Percentiles rank a stretch among this genome's conserved stretches.
Conservation (phyloP, 2,888 invertebrate genomes). For the Buathra laborator region DNA sequence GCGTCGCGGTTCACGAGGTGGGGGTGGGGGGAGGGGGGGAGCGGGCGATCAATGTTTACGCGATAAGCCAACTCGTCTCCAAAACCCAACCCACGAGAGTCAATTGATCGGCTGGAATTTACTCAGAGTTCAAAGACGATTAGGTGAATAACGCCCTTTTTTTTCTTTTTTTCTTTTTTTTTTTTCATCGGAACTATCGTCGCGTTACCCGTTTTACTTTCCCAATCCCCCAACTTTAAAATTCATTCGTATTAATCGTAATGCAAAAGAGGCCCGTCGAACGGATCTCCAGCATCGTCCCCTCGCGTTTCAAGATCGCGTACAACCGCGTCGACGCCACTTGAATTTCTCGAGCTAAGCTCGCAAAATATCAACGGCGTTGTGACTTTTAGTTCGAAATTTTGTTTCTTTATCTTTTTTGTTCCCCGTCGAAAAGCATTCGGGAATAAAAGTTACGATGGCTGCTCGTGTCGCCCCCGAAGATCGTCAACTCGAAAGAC, state of each 20-base stretch:
- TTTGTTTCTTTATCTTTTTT: not conserved
- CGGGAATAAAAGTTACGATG: slow-evolving; percentile 20
- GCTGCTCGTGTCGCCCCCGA: slow-evolving; percentile 24
- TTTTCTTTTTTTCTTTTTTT: not conserved
- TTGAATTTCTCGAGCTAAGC: not conserved
- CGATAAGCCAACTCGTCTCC: slow-evolving; percentile 40
- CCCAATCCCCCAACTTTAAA: not conserved
- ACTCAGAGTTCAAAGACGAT: slow-evolving; percentile 29
- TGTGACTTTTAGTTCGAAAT: not conserved
- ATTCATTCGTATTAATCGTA: not conserved
- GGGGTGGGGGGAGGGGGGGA: not conserved
- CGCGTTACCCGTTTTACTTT: not conserved
- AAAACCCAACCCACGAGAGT: slow-evolving; percentile 19
- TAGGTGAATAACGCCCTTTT: not conserved
- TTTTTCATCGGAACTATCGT: not conserved
- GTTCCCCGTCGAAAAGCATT: slow-evolving; percentile 1
- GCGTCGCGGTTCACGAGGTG: slow-evolving; percentile 67
- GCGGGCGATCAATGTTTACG: slow-evolving; percentile 47
- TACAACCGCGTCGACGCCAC: slow-evolving; percentile 3
- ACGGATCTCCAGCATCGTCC: slow-evolving; percentile 14
- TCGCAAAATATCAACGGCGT: slow-evolving; percentile 2
- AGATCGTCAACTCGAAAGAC: slow-evolving; percentile 50
- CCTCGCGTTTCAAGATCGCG: slow-evolving; percentile 15
- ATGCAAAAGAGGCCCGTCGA: not conserved
- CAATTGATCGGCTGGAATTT: slow-evolving; percentile 31